Percentiles rank a stretch among this genome's conserved stretches.
Conservation (phyloP, 35 echinoderm and acorn worm genomes). For the Apostichopus californicus region DNA sequence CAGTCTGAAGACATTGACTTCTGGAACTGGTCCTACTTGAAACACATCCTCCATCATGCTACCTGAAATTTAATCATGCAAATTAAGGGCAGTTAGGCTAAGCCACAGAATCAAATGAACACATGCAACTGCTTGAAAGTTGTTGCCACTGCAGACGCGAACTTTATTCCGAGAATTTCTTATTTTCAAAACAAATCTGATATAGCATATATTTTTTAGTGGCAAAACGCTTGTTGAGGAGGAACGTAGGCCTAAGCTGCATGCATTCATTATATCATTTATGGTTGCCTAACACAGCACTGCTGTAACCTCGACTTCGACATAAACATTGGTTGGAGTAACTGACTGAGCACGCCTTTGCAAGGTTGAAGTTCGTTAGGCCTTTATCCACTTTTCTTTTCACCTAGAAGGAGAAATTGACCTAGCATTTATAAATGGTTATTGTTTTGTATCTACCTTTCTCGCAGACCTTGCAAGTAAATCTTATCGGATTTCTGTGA, state of each 20-base stretch:
- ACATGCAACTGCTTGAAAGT: too few species aligned
- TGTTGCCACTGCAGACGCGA: too few species aligned
- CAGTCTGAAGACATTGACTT: too few species aligned
- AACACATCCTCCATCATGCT: too few species aligned
- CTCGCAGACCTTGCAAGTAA: neutral
- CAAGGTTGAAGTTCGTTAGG: conserved; percentile 1
- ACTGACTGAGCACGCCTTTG: conserved; percentile 7
- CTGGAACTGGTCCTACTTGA: too few species aligned
- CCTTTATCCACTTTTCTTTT: neutral
- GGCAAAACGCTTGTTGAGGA: too few species aligned
- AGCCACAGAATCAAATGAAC: too few species aligned
- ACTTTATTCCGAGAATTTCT: too few species aligned
- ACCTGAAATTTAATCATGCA: too few species aligned
- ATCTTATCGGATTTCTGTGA: neutral
- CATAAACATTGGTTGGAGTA: conserved; percentile 19
- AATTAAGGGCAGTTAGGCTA: too few species aligned
- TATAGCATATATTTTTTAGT: too few species aligned
- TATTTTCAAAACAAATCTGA: too few species aligned
- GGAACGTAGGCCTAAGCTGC: neutral
- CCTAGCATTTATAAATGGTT: neutral
- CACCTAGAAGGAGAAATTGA: neutral
- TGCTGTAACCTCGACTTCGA: conserved; percentile 17
- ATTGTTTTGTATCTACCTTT: neutral
- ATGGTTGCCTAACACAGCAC: neutral
- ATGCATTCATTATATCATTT: neutral